Evolutionary conservation across 2,113 vertebrate species (phyloP).

Genomic region (Zosterops japonicus): DNA sequence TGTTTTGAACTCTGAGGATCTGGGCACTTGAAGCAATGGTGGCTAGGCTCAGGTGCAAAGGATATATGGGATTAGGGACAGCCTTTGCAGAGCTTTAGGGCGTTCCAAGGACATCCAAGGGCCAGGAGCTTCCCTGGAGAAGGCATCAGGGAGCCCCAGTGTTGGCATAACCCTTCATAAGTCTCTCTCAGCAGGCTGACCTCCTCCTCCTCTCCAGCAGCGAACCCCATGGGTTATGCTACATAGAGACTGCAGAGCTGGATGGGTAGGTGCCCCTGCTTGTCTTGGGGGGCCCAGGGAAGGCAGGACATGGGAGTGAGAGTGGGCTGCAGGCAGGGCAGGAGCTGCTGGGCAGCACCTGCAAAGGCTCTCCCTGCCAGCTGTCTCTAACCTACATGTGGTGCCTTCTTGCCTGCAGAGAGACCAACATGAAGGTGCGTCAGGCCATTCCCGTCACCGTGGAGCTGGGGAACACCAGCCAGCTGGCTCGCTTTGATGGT

Average conservation of each 20-base stretch:
- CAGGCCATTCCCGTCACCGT: slow-evolving; percentile 89
- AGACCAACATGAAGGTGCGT: slow-evolving; percentile 95
- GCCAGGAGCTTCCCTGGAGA: background rate
- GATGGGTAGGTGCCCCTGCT: slow-evolving; percentile 81
- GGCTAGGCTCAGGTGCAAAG: background rate
- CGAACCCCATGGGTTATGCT: slow-evolving; percentile 93
- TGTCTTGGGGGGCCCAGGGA: rapidly evolving
- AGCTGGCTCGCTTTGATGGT: slow-evolving; percentile 88
- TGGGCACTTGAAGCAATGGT: rapidly evolving
- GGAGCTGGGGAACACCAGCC: slow-evolving; percentile 81
- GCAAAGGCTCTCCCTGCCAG: rapidly evolving
- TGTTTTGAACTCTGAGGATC: background rate
- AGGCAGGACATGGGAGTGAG: background rate
- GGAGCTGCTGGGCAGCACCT: background rate
- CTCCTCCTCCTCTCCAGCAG: slow-evolving; percentile 94
- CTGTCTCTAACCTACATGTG: rapidly evolving
- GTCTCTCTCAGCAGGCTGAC: slow-evolving; percentile 82
- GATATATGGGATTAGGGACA: background rate
- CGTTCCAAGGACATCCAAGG: background rate
- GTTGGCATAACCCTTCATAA: background rate
- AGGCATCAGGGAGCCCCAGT: rapidly evolving
- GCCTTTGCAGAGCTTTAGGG: background rate
- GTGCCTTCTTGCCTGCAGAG: slow-evolving; percentile 70
- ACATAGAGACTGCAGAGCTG: slow-evolving; percentile 94
- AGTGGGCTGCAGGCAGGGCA: background rate